phyloP scores from a whole-genome alignment of 2,113 vertebrate species.

The Campylomormyrus numenius region DNA sequence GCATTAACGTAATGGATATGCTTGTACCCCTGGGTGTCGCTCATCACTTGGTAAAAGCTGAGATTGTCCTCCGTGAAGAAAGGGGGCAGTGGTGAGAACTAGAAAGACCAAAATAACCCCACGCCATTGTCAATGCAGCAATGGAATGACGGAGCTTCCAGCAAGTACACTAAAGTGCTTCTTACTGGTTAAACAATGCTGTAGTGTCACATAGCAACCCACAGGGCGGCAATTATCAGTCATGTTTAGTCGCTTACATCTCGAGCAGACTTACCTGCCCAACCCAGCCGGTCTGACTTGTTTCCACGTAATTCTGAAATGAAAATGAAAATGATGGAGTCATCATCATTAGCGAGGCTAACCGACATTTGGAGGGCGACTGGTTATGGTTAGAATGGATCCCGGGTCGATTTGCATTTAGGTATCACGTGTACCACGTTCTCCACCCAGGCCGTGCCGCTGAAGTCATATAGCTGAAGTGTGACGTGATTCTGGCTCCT shows the following conservation, averaged over 20 bases:
- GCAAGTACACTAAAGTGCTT: background rate
- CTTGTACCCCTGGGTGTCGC: slow-evolving; percentile 72
- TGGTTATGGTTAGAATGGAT: background rate
- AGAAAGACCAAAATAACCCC: slow-evolving; percentile 33
- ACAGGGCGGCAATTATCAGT: background rate
- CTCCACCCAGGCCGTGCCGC: slow-evolving; percentile 34
- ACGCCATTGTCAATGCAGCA: background rate
- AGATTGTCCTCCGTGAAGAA: slow-evolving; percentile 67
- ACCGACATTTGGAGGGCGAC: too few species aligned
- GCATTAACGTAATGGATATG: slow-evolving; percentile 74
- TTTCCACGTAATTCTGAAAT: slow-evolving; percentile 60
- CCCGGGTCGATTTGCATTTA: background rate
- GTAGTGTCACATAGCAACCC: background rate
- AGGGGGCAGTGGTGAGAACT: slow-evolving; percentile 84
- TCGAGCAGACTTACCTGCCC: slow-evolving; percentile 72
- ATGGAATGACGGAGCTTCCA: background rate
- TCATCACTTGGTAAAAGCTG: slow-evolving; percentile 83
- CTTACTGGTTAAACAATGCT: background rate
- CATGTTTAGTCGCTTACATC: background rate
- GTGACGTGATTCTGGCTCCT: slow-evolving; percentile 77
- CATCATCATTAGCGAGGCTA: background rate
- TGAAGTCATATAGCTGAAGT: slow-evolving; percentile 70
- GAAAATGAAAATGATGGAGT: slow-evolving; percentile 24
- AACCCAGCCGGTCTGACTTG: slow-evolving; percentile 79
- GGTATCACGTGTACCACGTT: slow-evolving; percentile 34